A percentile compares a stretch with the other conserved stretches of the same genome.
These are phyloP conservation scores for Forficula auricularia DNA, from an alignment of 1,140 invertebrate genomes.

Conservation along the genomic window DNA sequence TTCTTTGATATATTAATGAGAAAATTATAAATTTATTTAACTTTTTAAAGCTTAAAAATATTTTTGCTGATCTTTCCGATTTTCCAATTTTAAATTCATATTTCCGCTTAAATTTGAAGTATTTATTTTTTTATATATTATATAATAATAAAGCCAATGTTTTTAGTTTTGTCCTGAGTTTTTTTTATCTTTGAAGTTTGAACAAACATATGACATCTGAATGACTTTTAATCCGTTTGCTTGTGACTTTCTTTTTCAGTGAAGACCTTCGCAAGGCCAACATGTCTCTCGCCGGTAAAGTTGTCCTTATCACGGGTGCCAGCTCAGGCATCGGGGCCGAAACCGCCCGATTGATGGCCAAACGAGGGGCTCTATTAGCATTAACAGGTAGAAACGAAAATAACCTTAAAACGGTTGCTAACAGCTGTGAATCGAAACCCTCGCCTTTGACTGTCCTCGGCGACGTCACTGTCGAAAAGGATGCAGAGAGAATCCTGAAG, in stretches of 20 bases:
- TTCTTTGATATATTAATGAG: too few species aligned
- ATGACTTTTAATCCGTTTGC: too few species aligned
- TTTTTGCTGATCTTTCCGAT: too few species aligned
- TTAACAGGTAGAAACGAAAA: constrained; percentile 57
- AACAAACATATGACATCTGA: too few species aligned
- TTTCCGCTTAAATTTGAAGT: too few species aligned
- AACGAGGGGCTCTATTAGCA: constrained; percentile 46
- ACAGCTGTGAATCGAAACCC: constrained; percentile 33
- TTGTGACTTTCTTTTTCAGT: background rate
- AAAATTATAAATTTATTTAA: too few species aligned
- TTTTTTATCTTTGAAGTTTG: too few species aligned
- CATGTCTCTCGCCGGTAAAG: constrained; percentile 45
- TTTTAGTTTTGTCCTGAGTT: too few species aligned
- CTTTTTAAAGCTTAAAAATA: too few species aligned
- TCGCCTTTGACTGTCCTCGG: constrained; percentile 35
- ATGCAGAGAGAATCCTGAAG: constrained; percentile 51
- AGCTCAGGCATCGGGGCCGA: constrained; percentile 72
- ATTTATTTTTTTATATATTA: too few species aligned
- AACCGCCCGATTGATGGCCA: constrained; percentile 57
- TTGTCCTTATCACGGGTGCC: constrained; percentile 55
- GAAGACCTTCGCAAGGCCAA: background rate
- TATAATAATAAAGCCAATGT: too few species aligned
- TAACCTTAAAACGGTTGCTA: constrained; percentile 41
- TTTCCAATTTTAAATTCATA: too few species aligned
- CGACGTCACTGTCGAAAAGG: constrained; percentile 58